Evolutionary conservation across 2,113 vertebrate species (phyloP), one percentile per base, ranked within the genome.

Genomic region (Gallinago media): DNA sequence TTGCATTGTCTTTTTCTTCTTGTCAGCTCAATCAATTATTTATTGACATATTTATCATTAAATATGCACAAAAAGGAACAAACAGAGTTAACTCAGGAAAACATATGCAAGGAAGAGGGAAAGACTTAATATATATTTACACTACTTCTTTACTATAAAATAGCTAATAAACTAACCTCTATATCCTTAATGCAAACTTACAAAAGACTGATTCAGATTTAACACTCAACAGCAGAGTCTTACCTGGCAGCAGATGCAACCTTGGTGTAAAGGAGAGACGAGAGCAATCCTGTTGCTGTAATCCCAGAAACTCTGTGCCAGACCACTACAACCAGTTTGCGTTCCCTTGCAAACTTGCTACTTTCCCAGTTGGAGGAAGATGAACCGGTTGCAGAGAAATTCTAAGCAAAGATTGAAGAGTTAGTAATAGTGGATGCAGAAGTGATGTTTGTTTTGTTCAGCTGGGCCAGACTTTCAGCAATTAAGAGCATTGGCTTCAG

Each of bases 21-120:
- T 81, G 38, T 63, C 59, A 90, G 63, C 25, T 63, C 46, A 83
- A 77, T 83, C 88, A 75, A 92, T 82, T 80, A 77, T 80, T 92
- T 86, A 83, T 86, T 84, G 76, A 63, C 44, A 23, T 65, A 81
- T 89, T 92, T 95, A 65, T 77, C 34, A 67, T 49, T 38, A 94
- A 88, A 93, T 46, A 84, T 15, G 74, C 26, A 88, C 44, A 92
- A 52, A 85, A 94, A 73, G 15, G 36, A 56, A 65, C 36, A 87
- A 73, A 40, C 12, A 70, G 36, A 42, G 38, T 66, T 58, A 84
- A 40, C 40, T 16, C 54, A 86, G 85, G 34, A 88, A 85, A 95
- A 74, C 38, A 67, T 2, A 26, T 6, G 12, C 46, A 80, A 93
- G 14, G 32, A 80, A 89, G 59, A 70, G 19, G 6, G n/a, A 74